phyloP scores from a whole-genome alignment of 2,888 invertebrate species.

The Heliconius cydno region DNA sequence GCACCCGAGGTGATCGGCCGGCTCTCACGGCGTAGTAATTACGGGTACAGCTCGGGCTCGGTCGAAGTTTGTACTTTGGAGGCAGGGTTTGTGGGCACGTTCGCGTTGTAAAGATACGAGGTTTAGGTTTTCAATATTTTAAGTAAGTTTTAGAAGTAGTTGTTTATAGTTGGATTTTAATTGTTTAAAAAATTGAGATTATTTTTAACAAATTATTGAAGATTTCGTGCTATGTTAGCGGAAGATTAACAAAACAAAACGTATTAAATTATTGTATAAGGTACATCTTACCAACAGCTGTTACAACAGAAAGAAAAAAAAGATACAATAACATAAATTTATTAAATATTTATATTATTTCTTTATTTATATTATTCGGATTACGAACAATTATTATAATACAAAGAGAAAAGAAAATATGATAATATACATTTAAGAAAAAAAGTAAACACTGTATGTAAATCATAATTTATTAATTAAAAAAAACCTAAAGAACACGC shows the following conservation, averaged over 20 bases:
- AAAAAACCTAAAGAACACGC: too few species aligned
- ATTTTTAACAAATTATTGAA: too few species aligned
- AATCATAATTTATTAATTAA: too few species aligned
- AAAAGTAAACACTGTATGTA: too few species aligned
- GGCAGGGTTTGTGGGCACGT: conserved; percentile 60
- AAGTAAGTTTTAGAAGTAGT: too few species aligned
- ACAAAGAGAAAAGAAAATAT: too few species aligned
- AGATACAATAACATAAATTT: too few species aligned
- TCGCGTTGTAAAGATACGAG: conserved; percentile 27
- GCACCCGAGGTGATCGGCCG: conserved; percentile 70
- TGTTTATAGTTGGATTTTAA: not conserved
- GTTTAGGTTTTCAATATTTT: not conserved
- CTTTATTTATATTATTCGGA: too few species aligned
- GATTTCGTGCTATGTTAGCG: not conserved
- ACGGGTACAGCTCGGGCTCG: conserved; percentile 60
- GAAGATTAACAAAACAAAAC: too few species aligned
- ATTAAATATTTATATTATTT: too few species aligned
- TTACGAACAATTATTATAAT: too few species aligned
- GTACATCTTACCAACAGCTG: not conserved
- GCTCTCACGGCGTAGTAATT: conserved; percentile 71
- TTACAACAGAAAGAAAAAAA: not conserved
- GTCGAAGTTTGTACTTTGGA: conserved; percentile 66
- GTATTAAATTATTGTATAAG: not conserved
- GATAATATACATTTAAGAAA: too few species aligned
- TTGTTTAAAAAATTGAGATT: not conserved